Evolutionary conservation across 2,888 invertebrate genomes (phyloP), one percentile per base, ranked within the genome.

Genomic region (Micoletzkya japonica): DNA sequence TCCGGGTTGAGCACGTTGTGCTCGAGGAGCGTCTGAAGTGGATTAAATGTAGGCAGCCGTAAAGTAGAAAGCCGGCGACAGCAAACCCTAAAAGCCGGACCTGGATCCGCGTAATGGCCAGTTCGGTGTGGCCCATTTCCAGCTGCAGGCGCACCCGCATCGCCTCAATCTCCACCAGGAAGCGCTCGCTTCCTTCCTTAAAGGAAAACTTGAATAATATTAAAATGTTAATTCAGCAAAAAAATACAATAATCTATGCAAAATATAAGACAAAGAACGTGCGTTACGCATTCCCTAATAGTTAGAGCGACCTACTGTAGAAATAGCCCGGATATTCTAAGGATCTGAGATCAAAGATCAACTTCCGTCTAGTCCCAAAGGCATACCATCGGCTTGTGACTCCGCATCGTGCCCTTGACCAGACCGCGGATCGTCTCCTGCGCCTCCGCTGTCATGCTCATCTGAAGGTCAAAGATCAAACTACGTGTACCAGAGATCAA

Each of bases 51-150:
- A 54, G 3, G 10, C 34, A 57, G 20, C 2, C 36, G 32, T 36
- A 17, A 34, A 1, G 32, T 57, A 17, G 24, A 7, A 1, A 34
- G 24, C 32, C 4, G 17, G 32, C 17, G 1, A 56, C 3, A 2
- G 24, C 10, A 28, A 14, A 28, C 32, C n/a, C 4, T n/a, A n/a
- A n/a, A n/a, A n/a, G 6, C 52, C 24, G 24, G 10, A 61, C 61
- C 61, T 61, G 61, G 28, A 24, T 10, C 3, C n/a, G 44, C 14
- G 37, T 49, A 24, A 49, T n/a, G 17, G 49, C 44, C 26, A 44
- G 36, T 24, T 61, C 61, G 20, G 49, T 49, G 49, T 24, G 49
- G 44, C 61, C 61, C 61, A 61, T 61, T 32, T 14, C 44, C 32
- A 49, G 4, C 24, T 61, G 44, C 61, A 61, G 30, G 20, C 61